Percentiles rank a stretch among this genome's conserved stretches.
Conservation (phyloP, 2,888 invertebrate species). For the Megamerina dolium region DNA sequence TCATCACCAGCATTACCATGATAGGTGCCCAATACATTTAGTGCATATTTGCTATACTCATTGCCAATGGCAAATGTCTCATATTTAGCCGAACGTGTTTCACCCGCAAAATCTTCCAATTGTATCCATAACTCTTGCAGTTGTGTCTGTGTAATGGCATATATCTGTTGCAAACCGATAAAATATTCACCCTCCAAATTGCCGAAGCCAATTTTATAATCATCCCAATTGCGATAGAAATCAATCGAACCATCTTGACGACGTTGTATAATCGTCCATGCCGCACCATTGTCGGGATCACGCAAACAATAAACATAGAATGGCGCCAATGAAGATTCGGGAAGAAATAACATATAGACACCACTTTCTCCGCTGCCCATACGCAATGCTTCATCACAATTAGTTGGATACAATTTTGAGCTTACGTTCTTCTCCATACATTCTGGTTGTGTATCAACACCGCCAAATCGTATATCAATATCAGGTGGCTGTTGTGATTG, state of each 20-base stretch:
- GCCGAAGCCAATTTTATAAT: background rate
- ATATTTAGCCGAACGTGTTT: background rate
- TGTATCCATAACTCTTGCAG: background rate
- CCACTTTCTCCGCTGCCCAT: background rate
- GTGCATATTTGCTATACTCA: background rate
- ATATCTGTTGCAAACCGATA: background rate
- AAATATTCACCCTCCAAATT: background rate
- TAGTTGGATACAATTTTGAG: background rate
- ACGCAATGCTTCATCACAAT: background rate
- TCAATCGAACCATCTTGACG: background rate
- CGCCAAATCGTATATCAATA: too few species aligned
- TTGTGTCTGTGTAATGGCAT: background rate
- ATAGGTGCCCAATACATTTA: background rate
- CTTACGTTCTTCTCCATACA: too few species aligned
- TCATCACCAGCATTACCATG: slow-evolving; percentile 2
- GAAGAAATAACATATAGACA: background rate
- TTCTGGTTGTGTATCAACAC: too few species aligned
- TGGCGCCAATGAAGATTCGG: background rate
- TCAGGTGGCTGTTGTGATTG: too few species aligned
- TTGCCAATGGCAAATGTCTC: background rate
- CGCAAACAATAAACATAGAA: background rate
- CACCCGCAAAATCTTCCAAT: background rate
- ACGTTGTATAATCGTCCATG: background rate
- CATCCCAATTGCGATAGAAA: background rate
- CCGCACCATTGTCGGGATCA: background rate